These are phyloP conservation scores for Troilus luridus DNA, from an alignment of 2,888 invertebrate species.

Conservation along the genomic window DNA sequence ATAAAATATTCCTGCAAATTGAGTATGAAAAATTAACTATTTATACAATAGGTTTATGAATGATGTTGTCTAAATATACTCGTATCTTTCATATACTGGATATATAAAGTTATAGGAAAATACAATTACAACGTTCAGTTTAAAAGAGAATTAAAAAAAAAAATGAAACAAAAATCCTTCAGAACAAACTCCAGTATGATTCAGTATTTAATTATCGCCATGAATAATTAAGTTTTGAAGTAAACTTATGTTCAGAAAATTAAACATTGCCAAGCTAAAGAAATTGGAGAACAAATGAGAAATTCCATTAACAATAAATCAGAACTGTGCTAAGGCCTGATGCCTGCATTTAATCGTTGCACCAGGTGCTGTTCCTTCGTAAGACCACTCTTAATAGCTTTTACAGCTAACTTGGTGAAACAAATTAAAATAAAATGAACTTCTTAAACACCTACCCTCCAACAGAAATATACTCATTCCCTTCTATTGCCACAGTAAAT, in stretches of 20 bases:
- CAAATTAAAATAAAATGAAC: neutral
- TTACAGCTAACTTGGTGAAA: neutral
- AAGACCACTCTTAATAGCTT: neutral
- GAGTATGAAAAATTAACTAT: no score
- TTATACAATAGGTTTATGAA: no score
- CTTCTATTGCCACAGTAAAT: neutral
- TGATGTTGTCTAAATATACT: no score
- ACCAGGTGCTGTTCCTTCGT: neutral
- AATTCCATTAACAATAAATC: neutral
- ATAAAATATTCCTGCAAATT: no score
- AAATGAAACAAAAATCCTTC: neutral
- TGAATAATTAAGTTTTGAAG: neutral
- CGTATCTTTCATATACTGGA: no score
- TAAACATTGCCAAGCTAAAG: neutral
- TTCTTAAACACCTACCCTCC: neutral
- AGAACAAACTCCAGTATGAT: neutral
- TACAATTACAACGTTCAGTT: no score
- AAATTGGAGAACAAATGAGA: neutral
- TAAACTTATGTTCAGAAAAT: neutral
- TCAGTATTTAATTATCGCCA: neutral
- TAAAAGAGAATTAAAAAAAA: no score
- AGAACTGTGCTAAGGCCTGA: neutral
- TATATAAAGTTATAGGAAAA: no score
- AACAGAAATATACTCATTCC: neutral
- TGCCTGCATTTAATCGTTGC: neutral